Conservation (phyloP, 1,140 invertebrate genomes). For the Bemisia tabaci region DNA sequence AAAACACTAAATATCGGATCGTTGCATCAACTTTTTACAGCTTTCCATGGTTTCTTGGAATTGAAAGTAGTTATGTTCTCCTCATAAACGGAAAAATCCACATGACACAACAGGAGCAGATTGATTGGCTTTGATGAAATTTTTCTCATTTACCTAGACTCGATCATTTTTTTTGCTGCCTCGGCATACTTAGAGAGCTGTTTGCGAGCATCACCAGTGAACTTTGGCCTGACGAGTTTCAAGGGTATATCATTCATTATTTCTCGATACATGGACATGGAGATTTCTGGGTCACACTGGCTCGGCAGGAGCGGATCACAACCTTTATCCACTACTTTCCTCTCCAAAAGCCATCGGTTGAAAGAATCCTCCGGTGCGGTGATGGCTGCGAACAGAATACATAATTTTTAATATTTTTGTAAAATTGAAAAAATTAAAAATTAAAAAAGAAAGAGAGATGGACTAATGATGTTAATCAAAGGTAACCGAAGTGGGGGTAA, state of each 20-base stretch:
- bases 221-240: constrained; percentile 86
- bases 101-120: no score
- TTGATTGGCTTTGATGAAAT: no score
- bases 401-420: no score
- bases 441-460: no score
- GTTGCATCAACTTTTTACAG: no score
- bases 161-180: constrained; percentile 92
- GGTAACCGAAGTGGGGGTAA: no score
- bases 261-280: constrained; percentile 88
- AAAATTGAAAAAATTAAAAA: no score
- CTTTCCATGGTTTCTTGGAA: no score
- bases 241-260: constrained; percentile 98
- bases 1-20: no score
- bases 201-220: constrained; percentile 89
- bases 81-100: no score
- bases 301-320: constrained; percentile 81
- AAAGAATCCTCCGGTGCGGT: constrained; percentile 93
- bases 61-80: no score
- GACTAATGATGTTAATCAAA: no score
- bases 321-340: constrained; percentile 79
- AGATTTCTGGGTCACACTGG: constrained; percentile 82
- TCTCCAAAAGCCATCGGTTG: constrained; percentile 89
- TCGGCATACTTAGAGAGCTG: constrained; percentile 90
- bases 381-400: constrained; percentile 42
- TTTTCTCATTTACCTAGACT: constrained; percentile 61